A percentile compares a stretch with the other conserved stretches of the same genome.
These are phyloP conservation scores for Eupeodes latifasciatus DNA, from an alignment of 2,888 invertebrate genomes.

Conservation along the genomic window DNA sequence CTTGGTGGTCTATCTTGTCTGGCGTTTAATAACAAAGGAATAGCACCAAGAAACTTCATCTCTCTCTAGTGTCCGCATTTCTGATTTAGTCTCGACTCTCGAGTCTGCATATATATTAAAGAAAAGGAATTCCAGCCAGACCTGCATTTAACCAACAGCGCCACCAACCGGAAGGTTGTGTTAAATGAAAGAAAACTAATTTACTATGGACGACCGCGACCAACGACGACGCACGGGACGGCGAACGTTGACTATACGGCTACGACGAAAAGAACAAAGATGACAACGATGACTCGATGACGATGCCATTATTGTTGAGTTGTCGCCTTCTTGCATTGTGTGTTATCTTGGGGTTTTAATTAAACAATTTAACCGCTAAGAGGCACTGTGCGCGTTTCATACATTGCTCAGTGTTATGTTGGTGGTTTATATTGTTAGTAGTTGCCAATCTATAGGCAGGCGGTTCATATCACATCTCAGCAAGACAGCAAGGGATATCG, in stretches of 20 bases:
- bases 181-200: not conserved
- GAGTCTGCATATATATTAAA: constrained; percentile 36
- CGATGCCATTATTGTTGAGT: constrained; percentile 71
- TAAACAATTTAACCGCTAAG: constrained; percentile 78
- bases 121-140: not conserved
- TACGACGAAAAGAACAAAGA: not conserved
- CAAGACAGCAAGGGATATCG: constrained; percentile 21
- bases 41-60: constrained; percentile 50
- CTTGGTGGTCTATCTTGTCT: constrained; percentile 60
- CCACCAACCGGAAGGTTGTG: constrained; percentile 32
- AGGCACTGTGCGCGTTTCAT: constrained; percentile 72
- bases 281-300: constrained; percentile 1
- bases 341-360: constrained; percentile 78
- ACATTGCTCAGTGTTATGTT: constrained; percentile 50
- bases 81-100: constrained; percentile 24
- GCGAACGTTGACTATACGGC: not conserved
- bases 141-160: not conserved
- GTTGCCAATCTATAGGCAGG: not conserved
- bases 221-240: not conserved
- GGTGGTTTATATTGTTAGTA: not conserved
- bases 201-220: constrained; percentile 1
- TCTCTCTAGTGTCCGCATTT: constrained; percentile 30
- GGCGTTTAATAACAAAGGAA: constrained; percentile 19
- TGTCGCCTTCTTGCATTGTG: constrained; percentile 71
- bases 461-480: constrained; percentile 27